Evolutionary conservation across 2,888 invertebrate genomes (phyloP), one percentile per base, ranked within the genome.

Genomic region (Drosophila phalerata): DNA sequence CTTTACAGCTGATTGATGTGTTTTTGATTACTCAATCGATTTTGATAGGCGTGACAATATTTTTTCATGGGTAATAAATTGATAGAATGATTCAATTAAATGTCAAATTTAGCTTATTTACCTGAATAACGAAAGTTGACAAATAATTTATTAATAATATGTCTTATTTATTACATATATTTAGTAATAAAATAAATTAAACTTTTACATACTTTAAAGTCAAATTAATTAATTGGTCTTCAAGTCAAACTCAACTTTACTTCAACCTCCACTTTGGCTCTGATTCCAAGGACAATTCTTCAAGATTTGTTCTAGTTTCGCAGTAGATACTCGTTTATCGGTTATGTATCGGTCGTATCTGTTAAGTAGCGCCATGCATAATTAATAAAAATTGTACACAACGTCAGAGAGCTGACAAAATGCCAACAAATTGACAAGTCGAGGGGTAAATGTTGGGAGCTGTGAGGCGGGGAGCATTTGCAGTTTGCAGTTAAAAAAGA

Each of bases 361-460:
- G 25, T 47, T 45, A 57, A 67, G 52, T 43, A 73, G 61, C 74
- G 38, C 40, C 67, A 53, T 86, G 84, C 75, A 86, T 88, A 88
- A 86, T 84, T 86, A 86, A 83, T 77, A 88, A 67, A 15, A 38
- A 38, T 64, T 67, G 62, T 45, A 56, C 47, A 51, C 62, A 68
- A 49, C 69, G 69, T 48, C 76, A 51, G 55, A 58, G 63, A 60
- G 65, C 73, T 76, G 77, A 85, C 88, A 85, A 85, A 85, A 77
- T 74, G 78, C 67, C 85, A 85, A 87, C 88, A 81, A 89, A 86
- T 86, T 87, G 83, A 62, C 75, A 62, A 62, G 49, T 55, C 37
- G 8, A 28, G 45, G n/a, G 32, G 30, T 10, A 25, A 38, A n/a
- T 22, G 17, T 25, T 37, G 34, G 34, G 19, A 15, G n/a, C 19